phyloP scores from a whole-genome alignment of 2,888 invertebrate genomes.

The Cheilosia vulpina region DNA sequence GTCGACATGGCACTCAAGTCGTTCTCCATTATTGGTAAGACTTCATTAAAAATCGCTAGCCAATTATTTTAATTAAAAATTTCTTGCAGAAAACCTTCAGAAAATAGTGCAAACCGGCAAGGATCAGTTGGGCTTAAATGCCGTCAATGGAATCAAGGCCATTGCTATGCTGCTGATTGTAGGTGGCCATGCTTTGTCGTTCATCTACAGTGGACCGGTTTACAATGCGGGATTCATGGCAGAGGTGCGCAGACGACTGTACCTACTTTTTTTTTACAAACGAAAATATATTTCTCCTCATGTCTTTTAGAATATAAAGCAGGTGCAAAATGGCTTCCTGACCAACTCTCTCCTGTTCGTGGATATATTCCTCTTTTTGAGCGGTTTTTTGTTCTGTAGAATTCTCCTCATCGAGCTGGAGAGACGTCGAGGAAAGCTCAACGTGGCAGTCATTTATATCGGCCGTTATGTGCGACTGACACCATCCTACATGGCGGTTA shows the following conservation, averaged over 20 bases:
- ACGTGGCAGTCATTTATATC: conserved; percentile 86
- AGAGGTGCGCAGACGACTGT: conserved; percentile 76
- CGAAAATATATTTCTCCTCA: conserved; percentile 16
- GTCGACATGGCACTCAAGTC: conserved; percentile 79
- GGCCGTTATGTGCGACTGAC: conserved; percentile 90
- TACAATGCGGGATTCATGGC: conserved; percentile 86
- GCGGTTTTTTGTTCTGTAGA: conserved; percentile 89
- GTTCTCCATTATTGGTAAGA: conserved; percentile 80
- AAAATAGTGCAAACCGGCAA: conserved; percentile 82
- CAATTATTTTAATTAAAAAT: background rate
- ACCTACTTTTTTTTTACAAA: conserved; percentile 68
- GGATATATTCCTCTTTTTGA: conserved; percentile 89
- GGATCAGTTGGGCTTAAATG: conserved; percentile 86
- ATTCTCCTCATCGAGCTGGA: conserved; percentile 88
- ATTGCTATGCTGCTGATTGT: conserved; percentile 88
- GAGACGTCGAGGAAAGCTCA: conserved; percentile 87
- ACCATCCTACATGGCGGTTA: conserved; percentile 89
- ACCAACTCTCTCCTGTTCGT: conserved; percentile 88
- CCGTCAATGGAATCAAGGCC: conserved; percentile 87
- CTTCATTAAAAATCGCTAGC: background rate
- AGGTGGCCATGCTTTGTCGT: conserved; percentile 87
- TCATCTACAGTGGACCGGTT: conserved; percentile 88
- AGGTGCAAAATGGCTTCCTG: conserved; percentile 86
- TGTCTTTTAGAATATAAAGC: conserved; percentile 84
- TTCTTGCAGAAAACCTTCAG: conserved; percentile 78